Base-by-base conservation (phyloP, 53 echinoderm and acorn worm genomes). In the Paracentrotus lividus region DNA sequence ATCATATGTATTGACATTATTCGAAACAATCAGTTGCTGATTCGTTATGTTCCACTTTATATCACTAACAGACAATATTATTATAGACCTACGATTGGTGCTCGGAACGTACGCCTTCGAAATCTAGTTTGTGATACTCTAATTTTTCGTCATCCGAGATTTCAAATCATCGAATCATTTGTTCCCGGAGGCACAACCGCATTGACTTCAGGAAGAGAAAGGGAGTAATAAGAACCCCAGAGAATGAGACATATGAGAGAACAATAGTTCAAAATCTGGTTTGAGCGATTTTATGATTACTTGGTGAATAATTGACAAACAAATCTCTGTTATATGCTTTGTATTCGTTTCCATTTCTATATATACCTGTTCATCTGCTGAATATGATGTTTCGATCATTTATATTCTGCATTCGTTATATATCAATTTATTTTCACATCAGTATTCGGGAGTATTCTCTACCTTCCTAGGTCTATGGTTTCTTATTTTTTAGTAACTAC, bases 111-210 rank as follows among this genome's bases (percentile, higher is more conserved):
- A 38, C 5, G 38, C 38, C 15, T 72, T 72, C 40, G 40, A 72
- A 72, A 72, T 72, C 72, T 72, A 36, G 72, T 72, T 72, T 72
- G 40, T 72, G 72, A 72, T 42, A 32, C 40, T 72, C 38, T 72
- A 72, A 72, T 72, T 32, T 72, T 4, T 15, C 72, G 72, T 72
- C 72, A 72, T 32, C 2, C 40, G 72, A 72, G 72, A 72, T 72
- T 72, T 18, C 40, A 36, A 14, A 21, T 20, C 5, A 32, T 72
- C 40, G 7, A n/a, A 72, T 40, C 40, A 72, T 72, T 72, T 38
- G 18, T 38, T 4, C 72, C 72, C 20, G 38, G 18, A 29, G 72
- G 72, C 36, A 5, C 36, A 68, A 72, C 40, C 16, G 40, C 0
- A 72, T 2, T 68, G 13, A 14, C 72, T 16, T 16, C 18, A 20